Conservation (phyloP, 2,113 vertebrate genomes). For the Prietella phreatophila region DNA sequence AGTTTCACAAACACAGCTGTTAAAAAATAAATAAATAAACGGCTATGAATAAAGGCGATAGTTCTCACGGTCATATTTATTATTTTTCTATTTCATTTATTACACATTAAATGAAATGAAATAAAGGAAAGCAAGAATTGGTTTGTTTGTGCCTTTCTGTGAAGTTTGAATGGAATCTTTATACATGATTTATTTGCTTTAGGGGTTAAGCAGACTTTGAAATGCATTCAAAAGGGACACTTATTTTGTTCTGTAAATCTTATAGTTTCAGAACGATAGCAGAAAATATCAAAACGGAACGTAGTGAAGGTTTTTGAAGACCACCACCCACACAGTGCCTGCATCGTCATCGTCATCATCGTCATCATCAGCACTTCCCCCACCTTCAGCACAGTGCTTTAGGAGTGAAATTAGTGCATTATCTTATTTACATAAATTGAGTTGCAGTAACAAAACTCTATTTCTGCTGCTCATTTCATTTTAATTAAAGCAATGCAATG, state of each 20-base stretch:
- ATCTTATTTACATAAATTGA: constrained; percentile 87
- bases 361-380: constrained; percentile 56
- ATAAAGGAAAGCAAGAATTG: no score
- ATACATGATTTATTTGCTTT: no score
- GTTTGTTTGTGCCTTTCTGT: background rate
- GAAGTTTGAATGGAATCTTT: background rate
- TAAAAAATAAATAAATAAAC: background rate
- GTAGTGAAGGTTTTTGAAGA: background rate
- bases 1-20: background rate
- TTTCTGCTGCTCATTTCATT: constrained; percentile 91
- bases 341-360: constrained; percentile 47
- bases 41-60: background rate
- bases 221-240: background rate
- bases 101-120: background rate
- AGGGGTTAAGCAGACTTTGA: no score
- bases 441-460: constrained; percentile 87
- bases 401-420: constrained; percentile 86
- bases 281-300: no score
- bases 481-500: constrained; percentile 90
- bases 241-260: background rate
- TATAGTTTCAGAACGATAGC: background rate
- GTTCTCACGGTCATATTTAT: background rate
- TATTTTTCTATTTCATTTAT: background rate
- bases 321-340: background rate
- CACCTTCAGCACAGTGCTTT: constrained; percentile 79